Conservation (phyloP, 2,113 vertebrate species). For the Corapipo altera region DNA sequence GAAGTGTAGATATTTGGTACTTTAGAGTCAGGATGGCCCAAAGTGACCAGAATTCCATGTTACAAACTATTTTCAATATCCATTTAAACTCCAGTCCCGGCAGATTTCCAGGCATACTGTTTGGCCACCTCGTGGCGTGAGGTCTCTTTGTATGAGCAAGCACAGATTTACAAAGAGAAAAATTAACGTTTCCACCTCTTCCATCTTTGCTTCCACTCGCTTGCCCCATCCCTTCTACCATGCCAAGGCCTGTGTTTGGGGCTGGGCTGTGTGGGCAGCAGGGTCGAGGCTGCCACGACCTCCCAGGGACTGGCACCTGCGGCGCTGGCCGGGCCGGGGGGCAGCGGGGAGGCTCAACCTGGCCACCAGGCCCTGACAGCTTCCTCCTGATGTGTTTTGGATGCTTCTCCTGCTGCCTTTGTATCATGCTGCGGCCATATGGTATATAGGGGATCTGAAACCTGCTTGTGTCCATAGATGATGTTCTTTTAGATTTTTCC, state of each 20-base stretch:
- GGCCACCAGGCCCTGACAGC: neutral
- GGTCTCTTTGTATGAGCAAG: neutral
- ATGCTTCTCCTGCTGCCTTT: neutral
- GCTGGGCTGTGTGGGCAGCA: neutral
- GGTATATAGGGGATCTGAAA: neutral
- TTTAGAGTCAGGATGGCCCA: neutral
- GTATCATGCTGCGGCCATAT: neutral
- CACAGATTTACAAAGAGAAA: neutral
- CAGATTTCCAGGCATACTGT: neutral
- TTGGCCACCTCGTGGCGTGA: neutral
- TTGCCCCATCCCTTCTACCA: accelerated
- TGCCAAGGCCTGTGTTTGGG: accelerated
- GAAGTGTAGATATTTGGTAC: neutral
- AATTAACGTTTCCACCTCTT: neutral
- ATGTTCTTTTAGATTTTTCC: neutral
- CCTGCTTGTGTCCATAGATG: neutral
- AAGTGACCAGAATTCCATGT: neutral
- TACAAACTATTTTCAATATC: neutral
- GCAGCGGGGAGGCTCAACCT: neutral
- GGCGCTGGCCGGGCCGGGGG: neutral
- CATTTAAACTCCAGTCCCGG: neutral
- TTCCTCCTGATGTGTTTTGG: neutral
- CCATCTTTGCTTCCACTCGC: neutral
- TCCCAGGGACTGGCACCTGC: neutral
- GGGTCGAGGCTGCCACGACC: accelerated